Conservation (phyloP, 2,113 vertebrate species). For the Indri indri region DNA sequence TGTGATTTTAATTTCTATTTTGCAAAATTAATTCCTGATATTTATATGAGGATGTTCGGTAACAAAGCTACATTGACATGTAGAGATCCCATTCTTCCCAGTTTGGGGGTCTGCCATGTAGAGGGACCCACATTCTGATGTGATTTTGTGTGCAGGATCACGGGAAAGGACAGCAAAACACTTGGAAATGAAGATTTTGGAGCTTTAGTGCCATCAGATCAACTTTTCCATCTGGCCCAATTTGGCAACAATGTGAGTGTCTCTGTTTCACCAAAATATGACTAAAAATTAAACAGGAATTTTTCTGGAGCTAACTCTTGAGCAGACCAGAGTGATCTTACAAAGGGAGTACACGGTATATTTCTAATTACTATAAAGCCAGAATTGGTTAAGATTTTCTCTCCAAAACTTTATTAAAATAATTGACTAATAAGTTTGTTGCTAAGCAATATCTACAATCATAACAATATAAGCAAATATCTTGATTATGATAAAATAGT, state of each 20-base stretch:
- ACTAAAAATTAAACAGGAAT: slow-evolving; percentile 60
- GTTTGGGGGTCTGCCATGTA: background rate
- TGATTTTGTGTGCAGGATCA: background rate
- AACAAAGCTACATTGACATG: background rate
- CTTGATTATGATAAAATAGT: background rate
- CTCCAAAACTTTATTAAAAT: slow-evolving; percentile 38
- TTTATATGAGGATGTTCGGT: background rate
- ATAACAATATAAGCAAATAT: background rate
- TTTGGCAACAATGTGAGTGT: background rate
- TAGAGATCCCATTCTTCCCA: background rate
- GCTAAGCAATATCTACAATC: background rate
- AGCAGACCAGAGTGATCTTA: background rate
- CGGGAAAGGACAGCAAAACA: background rate
- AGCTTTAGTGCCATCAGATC: background rate
- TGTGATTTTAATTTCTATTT: background rate
- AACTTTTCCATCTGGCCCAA: slow-evolving; percentile 66
- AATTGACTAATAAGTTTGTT: background rate
- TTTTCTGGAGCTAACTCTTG: slow-evolving; percentile 32
- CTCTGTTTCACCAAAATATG: slow-evolving; percentile 54
- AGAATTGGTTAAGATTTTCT: background rate
- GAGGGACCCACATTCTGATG: background rate
- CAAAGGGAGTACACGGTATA: background rate
- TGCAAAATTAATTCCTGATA: background rate
- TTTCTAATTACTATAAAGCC: background rate
- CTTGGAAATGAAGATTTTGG: background rate